Evolutionary conservation across 2,888 invertebrate genomes (phyloP), one percentile per base, ranked within the genome.

Genomic region (Lypha dubia): DNA sequence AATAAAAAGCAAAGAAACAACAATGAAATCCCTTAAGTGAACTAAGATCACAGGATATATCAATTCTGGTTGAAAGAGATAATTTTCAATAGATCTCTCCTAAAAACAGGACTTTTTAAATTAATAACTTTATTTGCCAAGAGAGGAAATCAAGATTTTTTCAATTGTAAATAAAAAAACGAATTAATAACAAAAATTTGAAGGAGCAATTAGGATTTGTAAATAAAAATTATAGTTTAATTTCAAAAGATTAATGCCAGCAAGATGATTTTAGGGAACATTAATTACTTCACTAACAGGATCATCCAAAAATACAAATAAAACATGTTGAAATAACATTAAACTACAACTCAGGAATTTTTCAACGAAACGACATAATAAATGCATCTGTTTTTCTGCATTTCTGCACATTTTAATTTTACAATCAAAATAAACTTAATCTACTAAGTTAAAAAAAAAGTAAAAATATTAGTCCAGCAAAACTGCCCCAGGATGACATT

Each of bases 351-450:
- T 62, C 20, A 44, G 11, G 20, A 32, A 44, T 32, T 13, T 74
- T 44, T 51, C 20, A 63, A 56, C 15, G 32, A 63, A 53, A 75
- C 63, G 41, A 20, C 41, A 53, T 38, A 24, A 53, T 4, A 41
- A 65, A 56, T 67, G 67, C 76, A 76, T 76, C 76, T 76, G 74
- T 75, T 63, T 63, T 53, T 8, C 20, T 44, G 38, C 53, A 28
- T 15, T 63, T 65, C 8, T 38, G 44, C 56, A 44, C 22, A 75
- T 65, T 75, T 46, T 53, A 74, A 63, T 20, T 41, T 4, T 15
- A n/a, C 17, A 63, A 74, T 20, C 38, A 62, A 51, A 53, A 68
- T n/a, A n/a, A n/a, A 5, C 20, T 56, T 20, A 35, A 32, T 49
- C 7, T 3, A 22, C 46, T 20, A 44, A 38, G 41, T 28, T 56